Evolutionary conservation across 2,888 invertebrate genomes (phyloP).

Genomic region (Digitonthophagus gazella): DNA sequence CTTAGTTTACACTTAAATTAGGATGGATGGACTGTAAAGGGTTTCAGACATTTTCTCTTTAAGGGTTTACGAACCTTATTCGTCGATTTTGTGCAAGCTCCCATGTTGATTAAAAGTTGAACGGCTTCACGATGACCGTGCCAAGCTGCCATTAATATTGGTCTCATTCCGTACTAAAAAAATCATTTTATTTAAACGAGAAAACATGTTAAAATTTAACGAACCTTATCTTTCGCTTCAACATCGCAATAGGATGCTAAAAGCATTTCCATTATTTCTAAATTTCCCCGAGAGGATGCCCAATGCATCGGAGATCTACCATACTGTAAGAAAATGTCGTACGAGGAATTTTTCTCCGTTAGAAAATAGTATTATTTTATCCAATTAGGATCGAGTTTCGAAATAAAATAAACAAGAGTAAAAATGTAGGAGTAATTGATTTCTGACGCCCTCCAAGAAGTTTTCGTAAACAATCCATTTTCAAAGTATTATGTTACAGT

Average conservation of each 20-base stretch:
- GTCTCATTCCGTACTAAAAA: slow-evolving; percentile 70
- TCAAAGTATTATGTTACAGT: too few species aligned
- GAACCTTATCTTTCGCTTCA: slow-evolving; percentile 71
- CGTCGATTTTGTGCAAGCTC: slow-evolving; percentile 66
- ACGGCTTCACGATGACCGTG: slow-evolving; percentile 72
- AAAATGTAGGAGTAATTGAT: too few species aligned
- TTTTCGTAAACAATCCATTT: too few species aligned
- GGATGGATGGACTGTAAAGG: not conserved
- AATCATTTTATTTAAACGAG: too few species aligned
- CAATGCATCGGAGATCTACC: slow-evolving; percentile 73
- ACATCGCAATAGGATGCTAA: slow-evolving; percentile 72
- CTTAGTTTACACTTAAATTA: not conserved
- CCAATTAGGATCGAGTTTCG: too few species aligned
- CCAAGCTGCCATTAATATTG: slow-evolving; percentile 72
- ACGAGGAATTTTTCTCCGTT: too few species aligned
- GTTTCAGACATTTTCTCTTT: not conserved
- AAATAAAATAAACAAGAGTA: too few species aligned
- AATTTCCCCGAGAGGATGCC: slow-evolving; percentile 71
- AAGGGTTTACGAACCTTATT: slow-evolving; percentile 61
- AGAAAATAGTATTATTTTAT: too few species aligned
- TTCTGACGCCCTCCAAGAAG: too few species aligned
- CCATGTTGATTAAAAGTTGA: slow-evolving; percentile 65
- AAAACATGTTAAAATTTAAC: slow-evolving; percentile 19
- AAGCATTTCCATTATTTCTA: slow-evolving; percentile 69
- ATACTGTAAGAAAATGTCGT: slow-evolving; percentile 56